Evolutionary conservation across 2,113 vertebrate species (phyloP).

Genomic region (Lucifuga dentata): DNA sequence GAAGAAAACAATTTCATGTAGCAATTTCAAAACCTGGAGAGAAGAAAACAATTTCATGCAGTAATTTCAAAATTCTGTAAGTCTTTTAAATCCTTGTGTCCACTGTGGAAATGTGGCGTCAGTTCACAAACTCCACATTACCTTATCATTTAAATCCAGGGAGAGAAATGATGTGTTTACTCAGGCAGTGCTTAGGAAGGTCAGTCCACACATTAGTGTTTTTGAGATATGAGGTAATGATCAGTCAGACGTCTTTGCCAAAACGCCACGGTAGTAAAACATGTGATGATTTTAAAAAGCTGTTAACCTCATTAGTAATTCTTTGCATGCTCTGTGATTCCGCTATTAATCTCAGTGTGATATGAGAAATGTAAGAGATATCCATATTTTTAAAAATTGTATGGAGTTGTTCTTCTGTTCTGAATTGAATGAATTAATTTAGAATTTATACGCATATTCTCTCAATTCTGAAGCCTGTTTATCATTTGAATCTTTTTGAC

Average conservation of each 20-base stretch:
- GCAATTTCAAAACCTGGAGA: not conserved
- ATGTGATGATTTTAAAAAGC: not conserved
- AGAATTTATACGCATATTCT: constrained; percentile 20
- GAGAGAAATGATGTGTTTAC: not conserved
- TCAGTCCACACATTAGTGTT: not conserved
- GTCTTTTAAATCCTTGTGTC: too few species aligned
- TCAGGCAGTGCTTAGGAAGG: not conserved
- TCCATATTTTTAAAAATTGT: too few species aligned
- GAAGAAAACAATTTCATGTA: not conserved
- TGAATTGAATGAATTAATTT: constrained; percentile 37
- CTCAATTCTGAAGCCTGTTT: constrained; percentile 31
- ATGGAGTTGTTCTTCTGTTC: not conserved
- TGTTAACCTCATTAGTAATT: not conserved
- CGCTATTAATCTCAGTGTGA: too few species aligned
- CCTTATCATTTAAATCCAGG: constrained; percentile 1
- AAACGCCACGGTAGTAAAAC: too few species aligned
- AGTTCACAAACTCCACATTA: too few species aligned
- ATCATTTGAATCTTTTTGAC: constrained; percentile 50
- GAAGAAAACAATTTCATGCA: not conserved
- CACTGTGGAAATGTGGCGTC: too few species aligned
- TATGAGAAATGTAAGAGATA: too few species aligned
- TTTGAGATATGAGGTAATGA: not conserved
- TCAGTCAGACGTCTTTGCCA: too few species aligned
- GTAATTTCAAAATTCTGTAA: not conserved
- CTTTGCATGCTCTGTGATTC: too few species aligned